Base-by-base conservation (phyloP, 2,797 vertebrate genomes). In the Perodicticus potto region DNA sequence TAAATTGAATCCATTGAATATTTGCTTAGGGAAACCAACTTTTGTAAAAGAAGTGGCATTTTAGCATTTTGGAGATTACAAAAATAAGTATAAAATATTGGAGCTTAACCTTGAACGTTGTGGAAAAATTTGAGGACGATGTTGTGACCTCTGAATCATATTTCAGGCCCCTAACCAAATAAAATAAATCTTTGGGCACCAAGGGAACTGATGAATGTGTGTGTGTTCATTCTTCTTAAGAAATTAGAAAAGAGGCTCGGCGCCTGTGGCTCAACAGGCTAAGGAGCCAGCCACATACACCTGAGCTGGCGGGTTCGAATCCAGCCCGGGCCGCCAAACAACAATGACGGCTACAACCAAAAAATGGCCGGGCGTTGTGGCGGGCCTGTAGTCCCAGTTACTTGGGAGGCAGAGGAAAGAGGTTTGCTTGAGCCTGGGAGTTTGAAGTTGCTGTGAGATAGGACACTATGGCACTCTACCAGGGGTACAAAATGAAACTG, bases 131-230 rank as follows among this genome's bases (percentile, higher is more conserved):
- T 82, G 74, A 95, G 49, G 49, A 82, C 57, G n/a, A 77, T 65
- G 25, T 72, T 67, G 4, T 77, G 80, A 94, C 45, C 73, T 85
- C 85, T 23, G n/a, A 94, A 43, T 96, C 69, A 74, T 59, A 72
- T 84, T 92, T 90, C 55, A 95, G 88, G 76, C 43, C n/a, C 16
- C 22, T 72, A n/a, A 92, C 74, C 83, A 97, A 88, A 83, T 77
- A 74, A 93, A 92, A 73, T 73, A 84, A 86, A 69, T 89, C 17
- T 84, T 67, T 45, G 63, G 86, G 7, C 27, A 81, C 70, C 87
- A 89, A 86, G 43, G 45, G 70, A 92, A 87, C 96, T 90, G 70
- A 49, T 80, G 86, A 89, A 93, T 82, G 14, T 57, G 61, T 86
- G 34, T 17, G 53, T 43, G 7, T 55, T 88, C n/a, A 61, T 94